Conservation (phyloP, 2,888 invertebrate genomes). For the Mechanitis mazaeus region DNA sequence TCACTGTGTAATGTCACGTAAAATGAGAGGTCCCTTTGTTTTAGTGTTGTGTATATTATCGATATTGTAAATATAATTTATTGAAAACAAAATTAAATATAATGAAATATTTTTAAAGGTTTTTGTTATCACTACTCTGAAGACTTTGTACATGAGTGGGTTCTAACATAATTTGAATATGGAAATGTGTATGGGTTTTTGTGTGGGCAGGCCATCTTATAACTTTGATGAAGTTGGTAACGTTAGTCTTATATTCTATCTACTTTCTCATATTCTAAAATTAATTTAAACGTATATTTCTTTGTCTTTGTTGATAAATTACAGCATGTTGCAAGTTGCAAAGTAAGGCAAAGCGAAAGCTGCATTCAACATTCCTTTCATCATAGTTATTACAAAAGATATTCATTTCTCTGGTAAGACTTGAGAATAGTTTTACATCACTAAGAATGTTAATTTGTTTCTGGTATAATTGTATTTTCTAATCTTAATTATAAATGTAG, state of each 20-base stretch:
- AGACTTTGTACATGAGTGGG: not conserved
- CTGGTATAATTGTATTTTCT: too few relatives aligned
- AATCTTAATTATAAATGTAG: not conserved
- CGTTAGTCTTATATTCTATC: not conserved
- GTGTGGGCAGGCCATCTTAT: not conserved
- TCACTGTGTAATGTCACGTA: slow-evolving; percentile 68
- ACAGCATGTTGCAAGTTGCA: slow-evolving; percentile 5
- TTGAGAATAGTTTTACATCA: slow-evolving; percentile 4
- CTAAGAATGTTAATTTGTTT: too few relatives aligned
- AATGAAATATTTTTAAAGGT: too few relatives aligned
- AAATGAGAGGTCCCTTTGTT: slow-evolving; percentile 50
- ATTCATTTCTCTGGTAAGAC: slow-evolving; percentile 11
- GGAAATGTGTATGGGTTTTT: not conserved
- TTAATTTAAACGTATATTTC: slow-evolving; percentile 1
- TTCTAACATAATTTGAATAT: not conserved
- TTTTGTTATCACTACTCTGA: not conserved
- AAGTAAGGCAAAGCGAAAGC: slow-evolving; percentile 12
- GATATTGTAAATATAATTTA: slow-evolving; percentile 1
- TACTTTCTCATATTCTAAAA: not conserved
- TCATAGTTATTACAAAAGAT: slow-evolving; percentile 10
- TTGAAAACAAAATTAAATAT: not conserved
- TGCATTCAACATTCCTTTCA: slow-evolving; percentile 17
- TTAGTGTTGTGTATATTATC: slow-evolving; percentile 38
- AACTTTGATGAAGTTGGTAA: not conserved
- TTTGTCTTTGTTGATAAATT: slow-evolving; percentile 14